Evolutionary conservation across 2,113 vertebrate species (phyloP), one percentile per base, ranked within the genome.

Genomic region (Chaetodon trifascialis): DNA sequence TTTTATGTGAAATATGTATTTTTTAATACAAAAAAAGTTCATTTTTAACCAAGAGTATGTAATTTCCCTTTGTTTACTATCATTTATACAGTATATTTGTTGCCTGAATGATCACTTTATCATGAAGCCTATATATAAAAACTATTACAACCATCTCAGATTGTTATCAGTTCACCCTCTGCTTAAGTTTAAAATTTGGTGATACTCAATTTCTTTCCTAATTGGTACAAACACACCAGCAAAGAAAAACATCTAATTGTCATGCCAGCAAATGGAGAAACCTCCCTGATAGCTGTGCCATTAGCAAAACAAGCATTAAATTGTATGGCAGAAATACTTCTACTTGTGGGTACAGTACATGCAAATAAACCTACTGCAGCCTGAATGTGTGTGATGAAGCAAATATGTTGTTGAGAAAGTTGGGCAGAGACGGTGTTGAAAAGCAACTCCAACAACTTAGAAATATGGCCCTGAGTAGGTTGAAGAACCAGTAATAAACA

Each of bases 211-310:
- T 73, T 67, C 9, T 56, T 30, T 46, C 60, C 62, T 75, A 78
- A 89, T 84, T 67, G 74, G 64, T 25, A 14, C 34, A 44, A 56
- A 59, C 15, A 67, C 21, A n/a, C 1, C 17, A 7, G 19, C 44
- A 46, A 49, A 60, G n/a, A 51, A 25, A 5, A 34, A 38, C 34
- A 49, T 30, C 38, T 64, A 34, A 36, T 56, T 62, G 34, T 70
- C 14, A 58, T 40, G 49, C 3, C 10, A 17, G 2, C 17, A 51
- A 46, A 25, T 44, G 42, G 42, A 44, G 10, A 44, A 47, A n/a
- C n/a, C 56, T 59, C 47, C 23, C 23, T 62, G 73, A 78, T 60
- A 80, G 60, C 59, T 52, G 51, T 34, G 59, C 55, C 65, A 65
- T 69, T 36, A 66, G 15, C n/a, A 36, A 40, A 67, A 16, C n/a